Conservation (phyloP, 1,140 invertebrate genomes). For the Drosophila pseudoananassae region DNA sequence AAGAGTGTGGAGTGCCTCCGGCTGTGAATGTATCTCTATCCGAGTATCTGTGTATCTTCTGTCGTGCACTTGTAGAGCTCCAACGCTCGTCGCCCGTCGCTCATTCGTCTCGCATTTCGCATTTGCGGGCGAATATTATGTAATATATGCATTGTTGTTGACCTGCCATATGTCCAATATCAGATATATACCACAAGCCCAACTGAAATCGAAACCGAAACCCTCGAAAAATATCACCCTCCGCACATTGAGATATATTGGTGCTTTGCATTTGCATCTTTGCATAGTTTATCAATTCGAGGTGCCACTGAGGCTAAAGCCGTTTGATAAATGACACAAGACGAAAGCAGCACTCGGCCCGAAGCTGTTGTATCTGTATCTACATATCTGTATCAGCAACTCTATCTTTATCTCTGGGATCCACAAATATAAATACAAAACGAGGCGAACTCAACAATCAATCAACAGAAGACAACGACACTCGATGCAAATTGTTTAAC, state of each 20-base stretch:
- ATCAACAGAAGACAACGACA: conserved; percentile 33
- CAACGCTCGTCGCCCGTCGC: conserved; percentile 28
- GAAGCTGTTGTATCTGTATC: conserved; percentile 7
- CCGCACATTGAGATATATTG: conserved; percentile 37
- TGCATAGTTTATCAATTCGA: conserved; percentile 56
- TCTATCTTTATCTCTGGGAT: conserved; percentile 21
- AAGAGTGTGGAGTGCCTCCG: conserved; percentile 35
- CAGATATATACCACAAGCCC: conserved; percentile 26
- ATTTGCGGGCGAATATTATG: conserved; percentile 41
- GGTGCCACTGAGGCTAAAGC: conserved; percentile 32
- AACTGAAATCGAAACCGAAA: conserved; percentile 28
- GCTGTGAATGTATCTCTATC: conserved; percentile 17
- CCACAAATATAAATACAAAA: conserved; percentile 37
- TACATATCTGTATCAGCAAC: conserved; percentile 20
- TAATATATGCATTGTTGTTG: conserved; percentile 42
- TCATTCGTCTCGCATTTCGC: conserved; percentile 45
- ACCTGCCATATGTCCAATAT: conserved; percentile 40
- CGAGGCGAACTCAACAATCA: conserved; percentile 34
- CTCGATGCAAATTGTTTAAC: conserved; percentile 40
- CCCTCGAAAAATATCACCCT: conserved; percentile 6
- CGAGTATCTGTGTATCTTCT: conserved; percentile 39
- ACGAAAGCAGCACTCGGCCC: conserved; percentile 22
- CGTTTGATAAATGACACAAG: conserved; percentile 44
- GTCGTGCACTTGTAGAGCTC: conserved; percentile 55
- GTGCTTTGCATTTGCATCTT: conserved; percentile 42